These are phyloP conservation scores for Clamator glandarius DNA, from an alignment of 2,797 vertebrate species.

Conservation along the genomic window DNA sequence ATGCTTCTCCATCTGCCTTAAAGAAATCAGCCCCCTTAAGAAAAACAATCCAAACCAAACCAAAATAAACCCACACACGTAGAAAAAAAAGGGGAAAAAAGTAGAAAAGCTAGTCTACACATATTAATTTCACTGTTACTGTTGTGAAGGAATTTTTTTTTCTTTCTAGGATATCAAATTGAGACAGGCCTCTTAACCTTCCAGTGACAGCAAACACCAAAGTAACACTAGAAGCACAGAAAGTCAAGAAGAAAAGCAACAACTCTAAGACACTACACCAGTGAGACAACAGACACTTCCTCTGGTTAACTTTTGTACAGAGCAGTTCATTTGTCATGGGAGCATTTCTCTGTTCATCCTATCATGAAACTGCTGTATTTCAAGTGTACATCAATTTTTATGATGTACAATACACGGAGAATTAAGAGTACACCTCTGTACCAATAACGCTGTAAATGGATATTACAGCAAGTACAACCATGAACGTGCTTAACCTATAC, in stretches of 20 bases:
- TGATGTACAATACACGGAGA: not conserved
- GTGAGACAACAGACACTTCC: not conserved
- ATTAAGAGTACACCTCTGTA: not conserved
- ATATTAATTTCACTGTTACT: not conserved
- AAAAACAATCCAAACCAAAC: too few species aligned
- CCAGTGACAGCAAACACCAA: not conserved
- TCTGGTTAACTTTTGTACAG: not conserved
- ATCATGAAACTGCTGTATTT: not conserved
- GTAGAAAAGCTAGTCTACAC: not conserved
- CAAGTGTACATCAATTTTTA: not conserved
- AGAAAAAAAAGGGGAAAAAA: not conserved
- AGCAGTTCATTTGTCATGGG: not conserved
- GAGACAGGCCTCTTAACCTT: not conserved
- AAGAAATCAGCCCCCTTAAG: not conserved
- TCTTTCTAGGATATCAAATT: not conserved
- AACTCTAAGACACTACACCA: rapidly evolving
- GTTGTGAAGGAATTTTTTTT: not conserved
- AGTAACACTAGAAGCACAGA: not conserved
- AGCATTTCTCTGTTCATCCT: not conserved
- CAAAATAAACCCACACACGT: not conserved
- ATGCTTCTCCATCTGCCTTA: not conserved
- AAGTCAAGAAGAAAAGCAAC: not conserved
- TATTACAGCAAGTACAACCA: not conserved
- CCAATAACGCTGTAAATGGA: rapidly evolving
- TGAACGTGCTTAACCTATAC: not conserved